Evolutionary conservation across 2,113 vertebrate genomes (phyloP).

Genomic region (Eudyptes chrysolophus): DNA sequence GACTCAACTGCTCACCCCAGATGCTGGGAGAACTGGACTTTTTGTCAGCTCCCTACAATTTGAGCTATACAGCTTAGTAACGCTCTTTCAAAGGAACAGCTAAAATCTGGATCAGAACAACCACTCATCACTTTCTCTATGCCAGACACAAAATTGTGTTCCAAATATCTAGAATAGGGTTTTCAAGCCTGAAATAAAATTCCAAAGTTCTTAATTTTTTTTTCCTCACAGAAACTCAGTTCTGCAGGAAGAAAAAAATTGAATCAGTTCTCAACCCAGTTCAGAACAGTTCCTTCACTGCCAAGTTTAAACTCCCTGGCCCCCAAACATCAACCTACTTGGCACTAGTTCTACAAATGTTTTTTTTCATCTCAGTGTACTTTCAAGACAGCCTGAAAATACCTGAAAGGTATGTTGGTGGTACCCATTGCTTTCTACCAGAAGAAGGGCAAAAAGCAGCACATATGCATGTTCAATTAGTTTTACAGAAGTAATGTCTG

Average conservation of each 20-base stretch:
- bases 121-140: not conserved
- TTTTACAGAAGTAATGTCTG: not conserved
- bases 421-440: not conserved
- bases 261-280: not conserved
- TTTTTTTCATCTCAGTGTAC: not conserved
- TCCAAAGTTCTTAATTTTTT: not conserved
- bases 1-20: not conserved
- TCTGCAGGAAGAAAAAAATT: not conserved
- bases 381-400: not conserved
- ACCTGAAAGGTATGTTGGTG: not conserved
- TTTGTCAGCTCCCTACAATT: not conserved
- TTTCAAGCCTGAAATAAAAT: not conserved
- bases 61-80: not conserved
- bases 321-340: not conserved
- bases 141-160: not conserved
- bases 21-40: not conserved
- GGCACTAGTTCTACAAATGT: not conserved
- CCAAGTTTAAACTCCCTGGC: not conserved
- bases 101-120: not conserved
- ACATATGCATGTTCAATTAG: rapidly evolving
- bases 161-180: not conserved
- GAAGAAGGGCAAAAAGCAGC: not conserved
- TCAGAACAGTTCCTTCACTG: not conserved
- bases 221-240: rapidly evolving
- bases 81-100: not conserved